A percentile compares a stretch with the other conserved stretches of the same genome.
Evolutionary conservation across 2,888 invertebrate genomes (phyloP).

Genomic region (Ophraella communa): DNA sequence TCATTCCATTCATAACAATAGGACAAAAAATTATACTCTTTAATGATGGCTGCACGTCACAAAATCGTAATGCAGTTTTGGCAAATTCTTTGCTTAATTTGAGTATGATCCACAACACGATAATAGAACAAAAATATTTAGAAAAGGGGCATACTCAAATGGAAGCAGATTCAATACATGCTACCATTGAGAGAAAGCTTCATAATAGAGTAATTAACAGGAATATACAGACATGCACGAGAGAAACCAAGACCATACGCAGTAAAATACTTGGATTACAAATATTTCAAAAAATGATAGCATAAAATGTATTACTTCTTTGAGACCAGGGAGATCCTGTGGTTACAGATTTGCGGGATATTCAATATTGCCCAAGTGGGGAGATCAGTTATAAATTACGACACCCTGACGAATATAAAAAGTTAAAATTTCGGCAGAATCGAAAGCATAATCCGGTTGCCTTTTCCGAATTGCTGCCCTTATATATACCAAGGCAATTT

Average conservation of each 20-base stretch:
- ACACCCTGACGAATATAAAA: slow-evolving; percentile 19
- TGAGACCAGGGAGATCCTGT: no score
- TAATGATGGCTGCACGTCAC: slow-evolving; percentile 21
- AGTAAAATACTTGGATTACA: not conserved
- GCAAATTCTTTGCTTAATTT: slow-evolving; percentile 17
- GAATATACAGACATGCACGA: slow-evolving; percentile 2
- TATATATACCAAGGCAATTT: not conserved
- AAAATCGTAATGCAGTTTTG: slow-evolving; percentile 19
- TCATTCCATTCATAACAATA: slow-evolving; percentile 12
- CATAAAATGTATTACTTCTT: not conserved
- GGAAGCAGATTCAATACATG: no score
- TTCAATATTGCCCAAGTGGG: no score
- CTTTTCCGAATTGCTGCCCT: not conserved
- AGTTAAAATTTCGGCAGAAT: not conserved
- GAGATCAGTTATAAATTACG: no score
- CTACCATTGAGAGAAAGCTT: no score
- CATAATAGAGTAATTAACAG: no score
- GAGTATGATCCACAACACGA: slow-evolving; percentile 9
- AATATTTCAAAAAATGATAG: not conserved
- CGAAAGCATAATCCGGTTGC: not conserved
- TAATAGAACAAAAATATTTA: slow-evolving; percentile 10
- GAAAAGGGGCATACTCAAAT: not conserved
- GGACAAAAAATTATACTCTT: slow-evolving; percentile 16
- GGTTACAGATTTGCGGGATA: no score
- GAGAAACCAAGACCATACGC: slow-evolving; percentile 5